A percentile compares a stretch with the other conserved stretches of the same genome.
phyloP scores from a whole-genome alignment of 2,797 vertebrate genomes.

The Salmo trutta region DNA sequence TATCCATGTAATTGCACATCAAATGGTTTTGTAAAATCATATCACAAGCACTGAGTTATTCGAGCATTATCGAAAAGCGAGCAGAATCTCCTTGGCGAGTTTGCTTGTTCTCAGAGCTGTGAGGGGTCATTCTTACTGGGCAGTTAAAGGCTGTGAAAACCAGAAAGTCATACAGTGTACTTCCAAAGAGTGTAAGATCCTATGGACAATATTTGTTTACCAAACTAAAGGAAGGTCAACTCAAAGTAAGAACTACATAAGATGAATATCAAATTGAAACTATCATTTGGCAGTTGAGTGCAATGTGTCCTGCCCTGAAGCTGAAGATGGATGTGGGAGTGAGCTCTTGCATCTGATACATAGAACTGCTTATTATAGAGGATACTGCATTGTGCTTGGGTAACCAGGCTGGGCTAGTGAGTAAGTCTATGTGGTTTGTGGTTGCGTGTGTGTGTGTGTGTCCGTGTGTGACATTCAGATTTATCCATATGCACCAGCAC shows the following conservation, averaged over 20 bases:
- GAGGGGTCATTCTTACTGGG: neutral
- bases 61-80: conserved; percentile 19
- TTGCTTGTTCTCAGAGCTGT: neutral
- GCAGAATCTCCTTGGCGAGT: neutral
- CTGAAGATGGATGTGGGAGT: conserved; percentile 17
- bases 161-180: neutral
- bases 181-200: too few relatives aligned
- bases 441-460: conserved; percentile 22
- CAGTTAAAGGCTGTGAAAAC: neutral
- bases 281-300: neutral
- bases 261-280: too few relatives aligned
- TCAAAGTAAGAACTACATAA: too few relatives aligned
- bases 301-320: conserved; percentile 45
- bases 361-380: conserved; percentile 70
- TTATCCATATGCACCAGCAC: too few relatives aligned
- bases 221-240: neutral
- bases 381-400: conserved; percentile 70
- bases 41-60: conserved; percentile 38
- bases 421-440: conserved; percentile 67
- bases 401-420: conserved; percentile 63
- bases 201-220: neutral
- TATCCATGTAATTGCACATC: conserved; percentile 71
- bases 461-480: conserved; percentile 12
- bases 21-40: conserved; percentile 67
- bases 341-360: conserved; percentile 62